These are phyloP conservation scores for Pangasius macronema DNA, from an alignment of 2,797 vertebrate genomes.

Conservation along the genomic window DNA sequence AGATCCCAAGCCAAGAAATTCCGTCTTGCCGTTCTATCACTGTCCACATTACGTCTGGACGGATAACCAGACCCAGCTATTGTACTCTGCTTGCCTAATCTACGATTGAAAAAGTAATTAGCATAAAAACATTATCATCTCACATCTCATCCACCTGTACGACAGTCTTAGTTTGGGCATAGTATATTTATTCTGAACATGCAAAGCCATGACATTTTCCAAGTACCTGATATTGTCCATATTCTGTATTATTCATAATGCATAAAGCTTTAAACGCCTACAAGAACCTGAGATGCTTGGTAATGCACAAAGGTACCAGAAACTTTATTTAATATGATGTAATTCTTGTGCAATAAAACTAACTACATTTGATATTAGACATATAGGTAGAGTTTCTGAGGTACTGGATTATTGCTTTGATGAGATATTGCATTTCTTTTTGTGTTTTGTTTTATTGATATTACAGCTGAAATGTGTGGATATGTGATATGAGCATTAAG, in stretches of 20 bases:
- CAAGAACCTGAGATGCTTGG: background rate
- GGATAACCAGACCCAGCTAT: background rate
- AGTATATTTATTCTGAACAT: background rate
- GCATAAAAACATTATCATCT: background rate
- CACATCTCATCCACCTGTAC: background rate
- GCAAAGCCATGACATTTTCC: background rate
- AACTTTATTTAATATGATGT: slow-evolving; percentile 11
- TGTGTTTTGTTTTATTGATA: slow-evolving; percentile 32
- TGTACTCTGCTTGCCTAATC: background rate
- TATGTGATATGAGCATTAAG: slow-evolving; percentile 16
- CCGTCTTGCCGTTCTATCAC: background rate
- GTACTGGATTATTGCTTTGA: slow-evolving; percentile 30
- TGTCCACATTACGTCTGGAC: background rate
- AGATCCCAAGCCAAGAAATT: slow-evolving; percentile 39
- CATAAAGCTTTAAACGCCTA: background rate
- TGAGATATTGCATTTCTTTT: slow-evolving; percentile 23
- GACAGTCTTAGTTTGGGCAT: background rate
- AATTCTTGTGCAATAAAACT: slow-evolving; percentile 17
- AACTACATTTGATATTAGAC: slow-evolving; percentile 26
- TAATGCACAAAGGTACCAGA: slow-evolving; percentile 15
- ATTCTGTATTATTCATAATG: background rate
- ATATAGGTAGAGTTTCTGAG: slow-evolving; percentile 17
- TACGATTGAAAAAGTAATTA: background rate
- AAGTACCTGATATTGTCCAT: background rate
- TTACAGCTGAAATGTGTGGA: slow-evolving; percentile 23